Conservation (phyloP, 2,797 vertebrate species). For the Rhinella marina region DNA sequence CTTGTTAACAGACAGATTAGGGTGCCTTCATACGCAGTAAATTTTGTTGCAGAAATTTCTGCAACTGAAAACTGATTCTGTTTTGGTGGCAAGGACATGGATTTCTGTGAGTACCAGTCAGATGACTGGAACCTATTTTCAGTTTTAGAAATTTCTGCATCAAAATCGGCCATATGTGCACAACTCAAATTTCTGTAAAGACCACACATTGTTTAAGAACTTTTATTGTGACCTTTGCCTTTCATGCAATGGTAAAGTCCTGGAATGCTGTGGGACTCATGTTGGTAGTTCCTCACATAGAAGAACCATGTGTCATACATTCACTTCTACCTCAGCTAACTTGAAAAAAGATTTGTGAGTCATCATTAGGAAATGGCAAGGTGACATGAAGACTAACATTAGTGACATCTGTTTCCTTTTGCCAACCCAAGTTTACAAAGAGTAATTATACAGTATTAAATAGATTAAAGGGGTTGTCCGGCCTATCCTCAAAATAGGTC, state of each 20-base stretch:
- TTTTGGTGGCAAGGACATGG: too few species aligned
- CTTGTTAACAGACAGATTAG: too few species aligned
- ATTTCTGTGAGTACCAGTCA: too few species aligned
- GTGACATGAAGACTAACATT: not conserved
- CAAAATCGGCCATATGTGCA: too few species aligned
- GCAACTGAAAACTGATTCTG: too few species aligned
- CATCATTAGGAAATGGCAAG: not conserved
- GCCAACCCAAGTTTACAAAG: not conserved
- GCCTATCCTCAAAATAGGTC: too few species aligned
- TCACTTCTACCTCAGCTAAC: conserved; percentile 8
- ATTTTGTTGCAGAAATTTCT: too few species aligned
- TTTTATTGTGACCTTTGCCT: not conserved
- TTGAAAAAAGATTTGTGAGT: not conserved
- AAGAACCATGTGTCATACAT: not conserved
- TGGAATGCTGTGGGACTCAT: not conserved
- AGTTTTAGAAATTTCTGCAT: too few species aligned
- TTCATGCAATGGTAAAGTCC: not conserved
- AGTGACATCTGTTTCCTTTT: not conserved
- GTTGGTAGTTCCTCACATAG: not conserved
- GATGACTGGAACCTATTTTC: too few species aligned
- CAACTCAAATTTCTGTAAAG: too few species aligned
- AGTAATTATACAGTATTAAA: not conserved
- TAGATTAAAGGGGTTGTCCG: too few species aligned
- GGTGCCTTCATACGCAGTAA: too few species aligned
- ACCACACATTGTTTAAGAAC: not conserved